phyloP scores from a whole-genome alignment of 2,888 invertebrate species.

The Sinodicranocentrus sp. region DNA sequence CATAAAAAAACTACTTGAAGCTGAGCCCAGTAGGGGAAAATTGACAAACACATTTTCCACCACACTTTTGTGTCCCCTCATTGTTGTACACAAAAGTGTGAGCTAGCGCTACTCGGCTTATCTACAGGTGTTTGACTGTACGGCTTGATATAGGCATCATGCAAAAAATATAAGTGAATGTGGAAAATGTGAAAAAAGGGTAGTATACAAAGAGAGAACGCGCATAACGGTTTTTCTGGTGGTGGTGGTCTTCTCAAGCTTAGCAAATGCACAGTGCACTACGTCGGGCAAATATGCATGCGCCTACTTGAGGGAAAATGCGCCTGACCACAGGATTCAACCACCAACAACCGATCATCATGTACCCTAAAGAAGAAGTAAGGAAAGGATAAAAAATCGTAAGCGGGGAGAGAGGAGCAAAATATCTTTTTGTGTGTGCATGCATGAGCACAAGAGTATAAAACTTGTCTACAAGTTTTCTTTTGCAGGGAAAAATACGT shows the following conservation, averaged over 20 bases:
- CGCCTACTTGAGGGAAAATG: conserved; percentile 39
- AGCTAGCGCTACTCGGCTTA: background rate
- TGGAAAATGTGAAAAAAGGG: background rate
- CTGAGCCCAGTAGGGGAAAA: no score
- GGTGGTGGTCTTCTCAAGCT: conserved; percentile 21
- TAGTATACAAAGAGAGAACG: conserved; percentile 21
- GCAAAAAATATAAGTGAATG: conserved; percentile 21
- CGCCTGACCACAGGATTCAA: conserved; percentile 58
- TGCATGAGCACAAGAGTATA: no score
- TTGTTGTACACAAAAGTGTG: no score
- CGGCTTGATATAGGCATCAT: no score
- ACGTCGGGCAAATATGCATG: conserved; percentile 27
- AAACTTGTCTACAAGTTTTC: background rate
- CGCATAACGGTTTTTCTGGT: conserved; percentile 57
- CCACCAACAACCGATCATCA: conserved; percentile 41
- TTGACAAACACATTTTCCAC: no score
- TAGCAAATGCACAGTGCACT: conserved; percentile 53
- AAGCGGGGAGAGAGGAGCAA: background rate
- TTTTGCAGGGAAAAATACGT: conserved; percentile 23
- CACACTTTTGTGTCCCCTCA: no score
- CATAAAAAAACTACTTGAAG: no score
- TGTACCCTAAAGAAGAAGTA: conserved; percentile 13
- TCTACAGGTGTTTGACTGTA: conserved; percentile 7
- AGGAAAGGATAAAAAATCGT: conserved; percentile 16
- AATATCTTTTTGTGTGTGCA: background rate